Conservation (phyloP, 2,888 invertebrate genomes). For the Helobdella robusta region DNA sequence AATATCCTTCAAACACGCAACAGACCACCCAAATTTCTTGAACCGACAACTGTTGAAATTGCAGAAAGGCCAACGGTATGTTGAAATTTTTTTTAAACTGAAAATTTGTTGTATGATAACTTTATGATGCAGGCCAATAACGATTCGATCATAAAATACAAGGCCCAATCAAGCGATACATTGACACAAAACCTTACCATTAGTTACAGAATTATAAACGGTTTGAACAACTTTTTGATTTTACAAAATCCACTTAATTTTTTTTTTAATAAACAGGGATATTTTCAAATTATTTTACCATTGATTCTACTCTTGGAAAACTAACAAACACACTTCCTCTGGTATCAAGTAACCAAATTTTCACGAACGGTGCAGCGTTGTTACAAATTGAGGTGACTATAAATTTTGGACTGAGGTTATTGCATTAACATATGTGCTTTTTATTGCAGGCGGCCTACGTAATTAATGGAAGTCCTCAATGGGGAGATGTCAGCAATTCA, state of each 20-base stretch:
- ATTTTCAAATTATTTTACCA: conserved; percentile 12
- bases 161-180: neutral
- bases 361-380: neutral
- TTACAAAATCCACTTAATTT: neutral
- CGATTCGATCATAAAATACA: neutral
- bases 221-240: neutral
- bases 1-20: neutral
- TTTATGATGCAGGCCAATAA: neutral
- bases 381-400: conserved; percentile 15
- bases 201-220: neutral
- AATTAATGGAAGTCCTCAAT: neutral
- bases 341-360: neutral
- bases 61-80: neutral
- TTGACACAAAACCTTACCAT: neutral
- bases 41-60: conserved; percentile 1
- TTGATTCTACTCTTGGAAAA: conserved; percentile 12
- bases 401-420: neutral
- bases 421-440: neutral
- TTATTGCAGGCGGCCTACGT: conserved; percentile 22
- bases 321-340: conserved; percentile 21
- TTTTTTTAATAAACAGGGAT: neutral
- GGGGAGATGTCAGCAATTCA: conserved; percentile 4
- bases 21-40: neutral
- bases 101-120: neutral
- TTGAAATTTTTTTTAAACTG: neutral